Conservation (phyloP, 2,888 invertebrate species). For the Drosophila bunnanda region DNA sequence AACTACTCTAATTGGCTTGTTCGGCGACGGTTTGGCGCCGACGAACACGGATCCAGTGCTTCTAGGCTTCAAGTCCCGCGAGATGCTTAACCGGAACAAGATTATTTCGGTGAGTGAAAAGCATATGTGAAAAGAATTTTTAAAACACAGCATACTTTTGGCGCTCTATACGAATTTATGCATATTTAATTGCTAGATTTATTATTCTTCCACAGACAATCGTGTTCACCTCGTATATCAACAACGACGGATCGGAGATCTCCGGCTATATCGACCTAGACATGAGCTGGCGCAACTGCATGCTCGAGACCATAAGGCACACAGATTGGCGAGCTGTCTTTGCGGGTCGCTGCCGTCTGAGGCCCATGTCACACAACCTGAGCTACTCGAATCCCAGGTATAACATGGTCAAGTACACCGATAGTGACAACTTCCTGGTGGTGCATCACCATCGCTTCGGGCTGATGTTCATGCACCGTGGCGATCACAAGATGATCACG, state of each 20-base stretch:
- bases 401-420: constrained; percentile 89
- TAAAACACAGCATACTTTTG: not conserved
- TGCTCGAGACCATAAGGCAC: constrained; percentile 49
- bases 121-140: not conserved
- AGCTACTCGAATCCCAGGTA: constrained; percentile 90
- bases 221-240: constrained; percentile 89
- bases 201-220: constrained; percentile 86
- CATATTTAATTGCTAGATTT: not conserved
- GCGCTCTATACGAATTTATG: not conserved
- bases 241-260: constrained; percentile 89
- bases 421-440: constrained; percentile 91
- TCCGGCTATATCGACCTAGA: constrained; percentile 94
- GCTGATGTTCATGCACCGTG: constrained; percentile 91
- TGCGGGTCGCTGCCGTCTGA: constrained; percentile 87
- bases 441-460: constrained; percentile 90
- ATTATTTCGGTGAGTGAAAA: constrained; percentile 89
- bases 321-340: constrained; percentile 92
- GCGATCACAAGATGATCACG: constrained; percentile 91
- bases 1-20: constrained; percentile 84
- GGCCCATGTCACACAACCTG: constrained; percentile 89
- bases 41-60: constrained; percentile 87
- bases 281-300: constrained; percentile 73
- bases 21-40: constrained; percentile 87
- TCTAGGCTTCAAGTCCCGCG: constrained; percentile 89
- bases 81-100: constrained; percentile 90